Evolutionary conservation across 2,797 vertebrate species (phyloP).

Genomic region (Naso thynnoides): DNA sequence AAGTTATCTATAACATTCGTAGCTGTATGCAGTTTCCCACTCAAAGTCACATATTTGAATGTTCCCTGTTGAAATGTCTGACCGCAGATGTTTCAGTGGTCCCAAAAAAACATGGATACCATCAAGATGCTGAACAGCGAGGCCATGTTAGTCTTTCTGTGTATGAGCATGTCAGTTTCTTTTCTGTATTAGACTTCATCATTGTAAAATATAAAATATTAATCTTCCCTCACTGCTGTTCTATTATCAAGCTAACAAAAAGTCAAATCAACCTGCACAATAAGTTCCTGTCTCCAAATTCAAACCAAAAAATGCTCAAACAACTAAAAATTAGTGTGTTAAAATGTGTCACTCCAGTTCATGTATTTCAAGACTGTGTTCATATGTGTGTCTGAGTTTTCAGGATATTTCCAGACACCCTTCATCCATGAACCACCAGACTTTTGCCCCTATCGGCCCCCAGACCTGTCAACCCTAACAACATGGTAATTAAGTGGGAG

Average conservation of each 20-base stretch:
- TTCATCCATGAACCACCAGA: slow-evolving; percentile 42
- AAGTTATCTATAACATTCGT: too few species aligned
- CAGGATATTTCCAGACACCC: slow-evolving; percentile 45
- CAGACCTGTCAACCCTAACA: slow-evolving; percentile 75
- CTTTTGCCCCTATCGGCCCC: slow-evolving; percentile 67
- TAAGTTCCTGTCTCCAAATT: background rate
- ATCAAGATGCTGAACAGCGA: too few species aligned
- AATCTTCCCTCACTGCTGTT: too few species aligned
- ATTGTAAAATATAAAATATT: too few species aligned
- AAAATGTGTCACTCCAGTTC: slow-evolving; percentile 42
- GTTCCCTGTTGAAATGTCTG: too few species aligned
- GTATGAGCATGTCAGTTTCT: too few species aligned
- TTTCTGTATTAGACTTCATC: too few species aligned
- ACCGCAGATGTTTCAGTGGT: too few species aligned
- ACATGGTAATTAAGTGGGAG: slow-evolving; percentile 85
- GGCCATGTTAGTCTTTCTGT: too few species aligned
- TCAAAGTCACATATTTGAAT: too few species aligned
- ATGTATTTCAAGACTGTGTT: background rate
- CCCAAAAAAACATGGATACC: too few species aligned
- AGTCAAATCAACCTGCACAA: background rate
- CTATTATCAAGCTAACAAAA: too few species aligned
- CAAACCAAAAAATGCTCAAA: background rate
- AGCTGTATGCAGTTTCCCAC: background rate
- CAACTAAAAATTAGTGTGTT: background rate
- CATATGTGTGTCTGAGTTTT: slow-evolving; percentile 2